Evolutionary conservation across 2,797 vertebrate genomes (phyloP), one percentile per base, ranked within the genome.

Genomic region (Phoxinus dragarum): DNA sequence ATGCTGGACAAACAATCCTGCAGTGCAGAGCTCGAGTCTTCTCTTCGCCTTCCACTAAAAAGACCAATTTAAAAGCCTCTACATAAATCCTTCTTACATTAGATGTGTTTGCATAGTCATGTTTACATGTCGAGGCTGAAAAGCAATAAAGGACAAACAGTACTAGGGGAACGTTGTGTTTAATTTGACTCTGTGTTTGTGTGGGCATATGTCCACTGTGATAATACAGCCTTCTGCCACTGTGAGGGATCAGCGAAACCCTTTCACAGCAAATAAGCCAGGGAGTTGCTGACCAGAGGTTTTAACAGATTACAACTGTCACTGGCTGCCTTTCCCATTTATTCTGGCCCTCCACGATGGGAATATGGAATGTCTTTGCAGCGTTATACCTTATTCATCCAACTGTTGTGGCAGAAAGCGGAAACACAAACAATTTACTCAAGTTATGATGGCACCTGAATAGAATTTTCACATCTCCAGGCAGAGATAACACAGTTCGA

Each of bases 281-380:
- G 74, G 76, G 73, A 86, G 75, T 73, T 61, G 80, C 85, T 85
- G 84, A 85, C 74, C 81, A 74, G 72, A 80, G 81, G 81, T 79
- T 81, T 86, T 82, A 86, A 88, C 87, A 88, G 87, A 90, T 91
- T 86, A 87, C 86, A 86, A 72, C 84, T 87, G 85, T 88, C 86
- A 89, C 80, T 76, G 85, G 71, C 88, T 73, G 87, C 87, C 87
- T 86, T 79, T 83, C 80, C 72, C 49, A 86, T 89, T 91, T 86
- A 86, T 80, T 76, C 12, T 31, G 52, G 34, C 77, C 84, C 82
- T 87, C 87, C 84, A 71, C n/a, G 38, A 78, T 27, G 61, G 40
- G 86, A 85, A 88, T 87, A 71, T 80, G 69, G 47, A 66, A 77
- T 56, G 61, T 82, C 67, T 84, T 49, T 80, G 56, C 73, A 49